Conservation (phyloP, 2,888 invertebrate species). For the Chaitophorus viminalis region DNA sequence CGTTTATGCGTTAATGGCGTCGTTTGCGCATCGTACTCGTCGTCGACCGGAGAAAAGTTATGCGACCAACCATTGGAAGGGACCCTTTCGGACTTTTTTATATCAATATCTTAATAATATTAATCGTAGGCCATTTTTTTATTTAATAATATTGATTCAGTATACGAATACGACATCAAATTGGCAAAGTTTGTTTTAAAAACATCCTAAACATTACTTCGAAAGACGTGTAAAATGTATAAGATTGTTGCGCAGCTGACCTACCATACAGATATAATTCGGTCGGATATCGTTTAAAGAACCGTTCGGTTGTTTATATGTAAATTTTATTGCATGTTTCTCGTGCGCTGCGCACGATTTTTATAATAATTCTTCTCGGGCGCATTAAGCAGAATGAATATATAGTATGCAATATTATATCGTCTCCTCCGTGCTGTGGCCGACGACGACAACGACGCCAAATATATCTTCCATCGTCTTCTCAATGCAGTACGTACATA, state of each 20-base stretch:
- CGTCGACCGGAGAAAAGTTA: not conserved
- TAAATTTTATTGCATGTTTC: constrained; percentile 46
- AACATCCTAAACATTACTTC: too few relatives aligned
- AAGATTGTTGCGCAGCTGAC: too few relatives aligned
- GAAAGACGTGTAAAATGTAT: too few relatives aligned
- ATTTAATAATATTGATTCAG: too few relatives aligned
- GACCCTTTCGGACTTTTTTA: too few relatives aligned
- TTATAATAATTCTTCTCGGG: not conserved
- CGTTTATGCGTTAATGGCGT: not conserved
- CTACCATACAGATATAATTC: not conserved
- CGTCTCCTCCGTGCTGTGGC: not conserved
- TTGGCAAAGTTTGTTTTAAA: too few relatives aligned
- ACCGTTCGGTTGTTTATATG: constrained; percentile 16
- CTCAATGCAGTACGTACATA: constrained; percentile 6
- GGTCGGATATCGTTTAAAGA: not conserved
- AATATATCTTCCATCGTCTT: constrained; percentile 30
- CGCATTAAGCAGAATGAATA: not conserved
- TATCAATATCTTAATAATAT: too few relatives aligned
- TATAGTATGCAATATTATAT: too few relatives aligned
- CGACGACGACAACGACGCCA: constrained; percentile 41
- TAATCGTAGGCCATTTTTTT: too few relatives aligned
- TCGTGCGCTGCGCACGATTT: not conserved
- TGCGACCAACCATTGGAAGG: not conserved
- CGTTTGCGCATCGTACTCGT: not conserved
- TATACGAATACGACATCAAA: too few relatives aligned